Evolutionary conservation across 1,140 invertebrate species (phyloP).

Genomic region (Ylistrum balloti): DNA sequence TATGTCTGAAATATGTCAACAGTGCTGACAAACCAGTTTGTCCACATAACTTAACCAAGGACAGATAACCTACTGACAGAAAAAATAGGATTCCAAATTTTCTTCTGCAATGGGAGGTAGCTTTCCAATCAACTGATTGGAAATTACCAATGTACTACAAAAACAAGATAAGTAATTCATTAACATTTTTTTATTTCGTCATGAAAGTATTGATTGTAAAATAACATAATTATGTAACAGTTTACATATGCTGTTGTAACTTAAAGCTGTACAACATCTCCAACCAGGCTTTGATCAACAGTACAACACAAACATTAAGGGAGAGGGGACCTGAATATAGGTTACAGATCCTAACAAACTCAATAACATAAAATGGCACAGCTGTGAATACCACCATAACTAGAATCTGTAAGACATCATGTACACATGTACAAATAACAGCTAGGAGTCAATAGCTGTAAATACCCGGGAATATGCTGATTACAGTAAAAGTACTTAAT

Average conservation of each 20-base stretch:
- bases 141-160: not conserved
- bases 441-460: too few species aligned
- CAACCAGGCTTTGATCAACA: not conserved
- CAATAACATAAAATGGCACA: not conserved
- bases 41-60: not conserved
- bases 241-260: conserved; percentile 11
- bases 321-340: too few species aligned
- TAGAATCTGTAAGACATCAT: too few species aligned
- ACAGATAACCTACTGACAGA: not conserved
- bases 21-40: too few species aligned
- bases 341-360: too few species aligned
- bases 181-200: not conserved
- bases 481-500: not conserved
- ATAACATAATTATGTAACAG: not conserved
- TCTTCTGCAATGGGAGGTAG: too few species aligned
- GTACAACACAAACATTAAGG: not conserved
- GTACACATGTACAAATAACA: too few species aligned
- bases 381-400: not conserved
- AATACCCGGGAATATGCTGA: too few species aligned
- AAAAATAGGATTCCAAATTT: too few species aligned
- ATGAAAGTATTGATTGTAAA: conserved; percentile 32
- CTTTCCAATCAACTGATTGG: too few species aligned
- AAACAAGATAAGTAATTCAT: not conserved
- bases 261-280: not conserved
- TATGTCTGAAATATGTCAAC: too few species aligned